Conservation (phyloP, 1,140 invertebrate species). For the Rhyzopertha dominica region DNA sequence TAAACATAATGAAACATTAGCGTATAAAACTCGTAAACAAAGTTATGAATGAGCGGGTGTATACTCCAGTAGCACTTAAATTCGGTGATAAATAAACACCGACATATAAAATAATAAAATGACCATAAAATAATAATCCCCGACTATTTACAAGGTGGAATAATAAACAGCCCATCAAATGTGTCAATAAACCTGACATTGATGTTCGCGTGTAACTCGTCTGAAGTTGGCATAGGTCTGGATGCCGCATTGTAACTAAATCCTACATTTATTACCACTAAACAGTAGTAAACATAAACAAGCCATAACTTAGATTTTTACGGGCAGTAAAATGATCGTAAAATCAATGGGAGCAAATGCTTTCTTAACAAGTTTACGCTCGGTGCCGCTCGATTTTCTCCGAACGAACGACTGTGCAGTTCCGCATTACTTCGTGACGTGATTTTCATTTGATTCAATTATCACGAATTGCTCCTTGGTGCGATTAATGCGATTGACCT, state of each 20-base stretch:
- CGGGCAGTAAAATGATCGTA: conserved; percentile 44
- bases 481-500: too few species aligned
- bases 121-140: conserved; percentile 25
- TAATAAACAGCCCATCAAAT: conserved; percentile 45
- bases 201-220: conserved; percentile 33
- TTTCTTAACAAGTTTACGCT: too few species aligned
- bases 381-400: too few species aligned
- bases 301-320: conserved; percentile 46
- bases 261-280: conserved; percentile 45
- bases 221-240: conserved; percentile 38
- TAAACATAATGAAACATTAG: too few species aligned
- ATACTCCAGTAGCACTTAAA: too few species aligned
- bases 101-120: too few species aligned
- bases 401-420: conserved; percentile 6
- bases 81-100: too few species aligned
- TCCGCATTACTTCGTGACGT: conserved; percentile 23
- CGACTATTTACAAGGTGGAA: conserved; percentile 35
- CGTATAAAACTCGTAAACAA: too few species aligned
- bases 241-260: conserved; percentile 42
- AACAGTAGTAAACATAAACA: conserved; percentile 47
- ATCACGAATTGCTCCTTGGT: conserved; percentile 26
- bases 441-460: conserved; percentile 22
- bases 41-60: too few species aligned
- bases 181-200: conserved; percentile 43
- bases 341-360: conserved; percentile 43